Evolutionary conservation across 1,140 invertebrate species (phyloP), one percentile per base, ranked within the genome.

Genomic region (Zaprionus lachaisei): DNA sequence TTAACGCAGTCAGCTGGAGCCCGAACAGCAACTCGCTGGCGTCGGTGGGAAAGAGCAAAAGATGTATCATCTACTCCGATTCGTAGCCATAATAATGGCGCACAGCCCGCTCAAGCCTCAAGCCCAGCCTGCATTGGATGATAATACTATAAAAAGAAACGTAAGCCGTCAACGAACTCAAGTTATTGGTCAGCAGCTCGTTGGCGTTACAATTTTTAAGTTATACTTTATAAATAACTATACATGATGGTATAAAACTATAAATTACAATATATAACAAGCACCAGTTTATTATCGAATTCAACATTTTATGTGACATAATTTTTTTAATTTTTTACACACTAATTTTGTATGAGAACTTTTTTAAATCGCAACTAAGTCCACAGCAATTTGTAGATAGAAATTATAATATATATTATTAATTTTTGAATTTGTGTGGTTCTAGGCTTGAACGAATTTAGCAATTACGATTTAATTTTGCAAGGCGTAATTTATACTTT

Each of bases 1-100:
- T 99, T 57, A 96, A 97, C 65, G 97, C 98, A 17, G 97, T 98
- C 74, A 95, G 97, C 11, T 99, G 98, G 98, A 96, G 98, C 93
- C 97, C 97, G 2, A 96, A 96, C 90, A 97, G 96, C 22, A 96
- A 95, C 55, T 95, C 95, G 62, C 93, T 99, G 49, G 95, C 97
- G n/a, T 97, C 96, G 64, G 97, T 98, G 79, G 98, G 99, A 92
- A 95, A 96, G 79, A 95, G 95, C 72, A 98, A 97, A 93, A 96
- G 96, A 77, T 96, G 96, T 38, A 94, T 98, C 56, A 94, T 99
- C 61, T 99, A 98, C 97, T 95, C 95, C n/a, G 95, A 96, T 79
- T 91, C 87, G 66, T 93, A 92, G 81, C 90, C 81, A 57, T 24
- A 38, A 44, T 62, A 9, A 22, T 38, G 14, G 15, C 38, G n/a